Percentiles rank a stretch among this genome's conserved stretches.
Conservation (phyloP, 2,888 invertebrate species). For the Xestia ashworthii region DNA sequence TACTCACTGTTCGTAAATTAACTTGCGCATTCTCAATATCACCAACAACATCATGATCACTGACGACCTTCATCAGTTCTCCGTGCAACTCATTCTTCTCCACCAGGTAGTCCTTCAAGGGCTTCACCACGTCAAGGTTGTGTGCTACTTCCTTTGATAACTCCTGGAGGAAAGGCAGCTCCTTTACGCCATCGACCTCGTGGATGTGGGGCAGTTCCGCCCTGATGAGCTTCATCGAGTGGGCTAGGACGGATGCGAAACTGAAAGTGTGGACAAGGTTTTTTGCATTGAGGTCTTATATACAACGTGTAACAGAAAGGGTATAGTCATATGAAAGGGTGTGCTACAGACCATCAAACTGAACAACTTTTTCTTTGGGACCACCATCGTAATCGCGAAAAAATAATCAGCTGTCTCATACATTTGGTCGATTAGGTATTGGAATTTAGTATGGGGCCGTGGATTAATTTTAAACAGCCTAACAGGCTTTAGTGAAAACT, state of each 20-base stretch:
- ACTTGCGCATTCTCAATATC: constrained; percentile 74
- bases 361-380: no score
- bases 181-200: constrained; percentile 79
- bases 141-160: constrained; percentile 76
- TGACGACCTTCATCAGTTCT: constrained; percentile 64
- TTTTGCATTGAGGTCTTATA: background rate
- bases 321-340: no score
- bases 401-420: no score
- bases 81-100: constrained; percentile 59
- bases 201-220: constrained; percentile 82
- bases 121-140: constrained; percentile 73
- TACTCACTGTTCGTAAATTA: constrained; percentile 79
- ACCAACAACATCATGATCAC: constrained; percentile 64
- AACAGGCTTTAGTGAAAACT: no score
- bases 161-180: constrained; percentile 75
- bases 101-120: constrained; percentile 72
- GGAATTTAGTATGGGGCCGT: no score
- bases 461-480: no score
- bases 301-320: no score
- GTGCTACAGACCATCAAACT: no score
- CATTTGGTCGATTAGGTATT: no score
- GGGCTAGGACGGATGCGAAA: constrained; percentile 77
- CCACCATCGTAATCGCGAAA: no score
- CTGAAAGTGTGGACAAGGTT: constrained; percentile 64
- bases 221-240: constrained; percentile 76